A percentile compares a stretch with the other conserved stretches of the same genome.
phyloP scores from a whole-genome alignment of 2,888 invertebrate species.

The Drosophila anomelani region DNA sequence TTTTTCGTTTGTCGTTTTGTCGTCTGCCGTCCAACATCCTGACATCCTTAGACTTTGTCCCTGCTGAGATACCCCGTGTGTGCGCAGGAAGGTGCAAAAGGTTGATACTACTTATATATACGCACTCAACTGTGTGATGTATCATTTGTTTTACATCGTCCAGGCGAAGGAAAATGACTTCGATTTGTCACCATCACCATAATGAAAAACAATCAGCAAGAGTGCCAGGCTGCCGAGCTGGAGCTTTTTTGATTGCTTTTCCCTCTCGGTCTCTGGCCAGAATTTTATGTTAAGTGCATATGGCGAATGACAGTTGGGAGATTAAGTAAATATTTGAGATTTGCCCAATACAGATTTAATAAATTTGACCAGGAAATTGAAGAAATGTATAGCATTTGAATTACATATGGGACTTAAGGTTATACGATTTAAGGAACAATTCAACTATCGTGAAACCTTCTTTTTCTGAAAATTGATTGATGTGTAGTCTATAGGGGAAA shows the following conservation, averaged over 20 bases:
- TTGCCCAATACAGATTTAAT: constrained; percentile 29
- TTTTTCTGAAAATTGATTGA: not conserved
- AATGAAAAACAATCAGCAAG: constrained; percentile 76
- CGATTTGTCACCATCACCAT: constrained; percentile 77
- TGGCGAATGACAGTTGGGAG: constrained; percentile 45
- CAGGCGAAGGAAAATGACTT: constrained; percentile 53
- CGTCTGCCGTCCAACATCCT: constrained; percentile 51
- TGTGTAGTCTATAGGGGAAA: too few relatives aligned
- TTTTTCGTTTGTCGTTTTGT: constrained; percentile 57
- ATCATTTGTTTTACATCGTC: constrained; percentile 76
- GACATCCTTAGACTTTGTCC: constrained; percentile 44
- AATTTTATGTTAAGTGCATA: constrained; percentile 41
- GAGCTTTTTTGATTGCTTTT: constrained; percentile 66
- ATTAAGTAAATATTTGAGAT: constrained; percentile 53
- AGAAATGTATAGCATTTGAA: not conserved
- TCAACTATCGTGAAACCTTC: not conserved
- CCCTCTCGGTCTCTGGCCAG: constrained; percentile 10
- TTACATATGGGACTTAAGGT: not conserved
- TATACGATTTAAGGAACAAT: not conserved
- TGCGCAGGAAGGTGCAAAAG: constrained; percentile 52
- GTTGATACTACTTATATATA: constrained; percentile 54
- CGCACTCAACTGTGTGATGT: constrained; percentile 68
- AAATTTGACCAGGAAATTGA: constrained; percentile 1
- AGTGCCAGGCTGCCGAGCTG: constrained; percentile 58
- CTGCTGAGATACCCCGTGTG: constrained; percentile 20